Percentiles rank a stretch among this genome's conserved stretches.
Conservation (phyloP, 2,888 invertebrate species). For the Eudemis profundana region DNA sequence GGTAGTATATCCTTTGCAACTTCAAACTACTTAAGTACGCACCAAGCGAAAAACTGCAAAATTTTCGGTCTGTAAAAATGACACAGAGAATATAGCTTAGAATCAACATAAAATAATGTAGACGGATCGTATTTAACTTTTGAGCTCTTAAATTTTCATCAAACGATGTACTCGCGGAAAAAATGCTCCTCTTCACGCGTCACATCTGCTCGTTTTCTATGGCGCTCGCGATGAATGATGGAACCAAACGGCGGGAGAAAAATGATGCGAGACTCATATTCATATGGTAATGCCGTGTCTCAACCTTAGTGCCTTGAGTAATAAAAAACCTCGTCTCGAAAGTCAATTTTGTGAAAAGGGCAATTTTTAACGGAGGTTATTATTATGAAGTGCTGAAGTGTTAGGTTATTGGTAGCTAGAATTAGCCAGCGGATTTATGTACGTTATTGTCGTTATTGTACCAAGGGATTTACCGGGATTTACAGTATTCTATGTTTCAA, state of each 20-base stretch:
- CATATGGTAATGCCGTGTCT: constrained; percentile 53
- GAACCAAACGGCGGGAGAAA: constrained; percentile 45
- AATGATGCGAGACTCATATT: constrained; percentile 52
- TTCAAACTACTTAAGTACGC: too few species aligned
- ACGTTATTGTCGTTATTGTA: too few species aligned
- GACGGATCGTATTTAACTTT: background rate
- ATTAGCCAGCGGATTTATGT: too few species aligned
- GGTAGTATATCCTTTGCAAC: too few species aligned
- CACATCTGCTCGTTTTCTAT: constrained; percentile 26
- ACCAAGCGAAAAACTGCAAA: too few species aligned
- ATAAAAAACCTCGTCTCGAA: background rate
- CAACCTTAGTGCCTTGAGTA: constrained; percentile 25
- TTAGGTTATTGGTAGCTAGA: background rate
- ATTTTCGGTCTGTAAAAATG: too few species aligned
- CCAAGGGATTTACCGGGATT: too few species aligned
- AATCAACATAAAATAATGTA: background rate
- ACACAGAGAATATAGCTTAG: too few species aligned
- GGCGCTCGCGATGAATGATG: constrained; percentile 39
- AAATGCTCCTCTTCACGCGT: background rate
- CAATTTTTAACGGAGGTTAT: constrained; percentile 16
- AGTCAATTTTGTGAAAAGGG: constrained; percentile 23
- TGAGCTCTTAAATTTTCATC: constrained; percentile 4
- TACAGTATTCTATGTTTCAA: too few species aligned
- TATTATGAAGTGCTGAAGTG: background rate
- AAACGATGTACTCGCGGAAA: background rate